A percentile compares a stretch with the other conserved stretches of the same genome.
Evolutionary conservation across 1,140 invertebrate species (phyloP).

Genomic region (Latrodectus geometricus): DNA sequence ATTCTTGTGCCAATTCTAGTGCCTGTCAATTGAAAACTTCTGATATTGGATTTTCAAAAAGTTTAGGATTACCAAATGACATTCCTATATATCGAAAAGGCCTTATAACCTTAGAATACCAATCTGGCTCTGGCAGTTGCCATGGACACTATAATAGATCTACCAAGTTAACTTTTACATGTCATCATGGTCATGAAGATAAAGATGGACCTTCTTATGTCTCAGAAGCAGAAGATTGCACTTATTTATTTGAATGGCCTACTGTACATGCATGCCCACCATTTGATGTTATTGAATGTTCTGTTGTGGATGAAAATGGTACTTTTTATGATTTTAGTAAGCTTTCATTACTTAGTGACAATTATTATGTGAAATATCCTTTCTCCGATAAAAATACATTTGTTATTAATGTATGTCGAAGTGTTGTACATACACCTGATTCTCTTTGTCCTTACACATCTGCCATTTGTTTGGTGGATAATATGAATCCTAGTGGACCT

Average conservation of each 20-base stretch:
- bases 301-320: constrained; percentile 31
- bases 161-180: constrained; percentile 68
- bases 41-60: constrained; percentile 38
- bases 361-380: constrained; percentile 64
- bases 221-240: constrained; percentile 64
- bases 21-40: constrained; percentile 65
- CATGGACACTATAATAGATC: constrained; percentile 64
- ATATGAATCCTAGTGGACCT: constrained; percentile 52
- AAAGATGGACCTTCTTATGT: constrained; percentile 49
- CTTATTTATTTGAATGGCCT: constrained; percentile 68
- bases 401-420: constrained; percentile 66
- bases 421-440: constrained; percentile 66
- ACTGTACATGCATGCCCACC: constrained; percentile 67
- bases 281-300: constrained; percentile 50
- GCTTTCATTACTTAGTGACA: constrained; percentile 64
- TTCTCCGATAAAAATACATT: constrained; percentile 62
- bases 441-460: constrained; percentile 66
- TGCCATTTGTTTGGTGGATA: constrained; percentile 65
- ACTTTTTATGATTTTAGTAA: constrained; percentile 65
- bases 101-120: constrained; percentile 49
- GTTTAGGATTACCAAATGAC: constrained; percentile 36
- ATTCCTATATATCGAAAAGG: constrained; percentile 39
- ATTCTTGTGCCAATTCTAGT: constrained; percentile 64
- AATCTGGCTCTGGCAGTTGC: constrained; percentile 46
- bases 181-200: constrained; percentile 62